These are phyloP conservation scores for Brachyhypopomus occidentalis DNA, from an alignment of 2,113 vertebrate species.

Conservation along the genomic window DNA sequence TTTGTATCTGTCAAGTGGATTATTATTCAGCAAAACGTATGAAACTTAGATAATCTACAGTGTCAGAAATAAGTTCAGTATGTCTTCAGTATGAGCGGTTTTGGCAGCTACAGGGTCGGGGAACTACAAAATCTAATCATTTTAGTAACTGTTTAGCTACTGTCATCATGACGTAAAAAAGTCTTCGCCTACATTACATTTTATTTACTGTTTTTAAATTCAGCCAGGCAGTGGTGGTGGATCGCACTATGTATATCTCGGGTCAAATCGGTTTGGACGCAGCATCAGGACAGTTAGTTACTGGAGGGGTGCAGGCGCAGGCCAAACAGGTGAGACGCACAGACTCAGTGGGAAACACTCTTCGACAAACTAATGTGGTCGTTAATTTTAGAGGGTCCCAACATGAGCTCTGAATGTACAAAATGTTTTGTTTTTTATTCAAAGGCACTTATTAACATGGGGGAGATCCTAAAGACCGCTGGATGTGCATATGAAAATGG, in stretches of 20 bases:
- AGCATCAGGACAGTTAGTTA: constrained; percentile 83
- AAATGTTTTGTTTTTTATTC: constrained; percentile 17
- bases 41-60: background rate
- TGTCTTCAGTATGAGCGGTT: background rate
- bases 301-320: constrained; percentile 86
- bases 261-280: constrained; percentile 90
- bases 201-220: constrained; percentile 35
- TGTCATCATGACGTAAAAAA: background rate
- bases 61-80: background rate
- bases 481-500: constrained; percentile 87
- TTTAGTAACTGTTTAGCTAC: background rate
- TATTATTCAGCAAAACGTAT: background rate
- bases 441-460: constrained; percentile 90
- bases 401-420: background rate
- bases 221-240: constrained; percentile 92
- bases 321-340: constrained; percentile 81
- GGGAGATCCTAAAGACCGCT: constrained; percentile 91
- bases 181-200: background rate
- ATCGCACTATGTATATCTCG: constrained; percentile 91
- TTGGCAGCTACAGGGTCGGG: constrained; percentile 11
- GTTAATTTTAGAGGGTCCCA: background rate
- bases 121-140: background rate
- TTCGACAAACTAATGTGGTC: background rate
- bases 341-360: background rate
- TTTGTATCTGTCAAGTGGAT: background rate